These are phyloP conservation scores for Azemiops feae DNA, from an alignment of 2,113 vertebrate genomes.

Conservation along the genomic window DNA sequence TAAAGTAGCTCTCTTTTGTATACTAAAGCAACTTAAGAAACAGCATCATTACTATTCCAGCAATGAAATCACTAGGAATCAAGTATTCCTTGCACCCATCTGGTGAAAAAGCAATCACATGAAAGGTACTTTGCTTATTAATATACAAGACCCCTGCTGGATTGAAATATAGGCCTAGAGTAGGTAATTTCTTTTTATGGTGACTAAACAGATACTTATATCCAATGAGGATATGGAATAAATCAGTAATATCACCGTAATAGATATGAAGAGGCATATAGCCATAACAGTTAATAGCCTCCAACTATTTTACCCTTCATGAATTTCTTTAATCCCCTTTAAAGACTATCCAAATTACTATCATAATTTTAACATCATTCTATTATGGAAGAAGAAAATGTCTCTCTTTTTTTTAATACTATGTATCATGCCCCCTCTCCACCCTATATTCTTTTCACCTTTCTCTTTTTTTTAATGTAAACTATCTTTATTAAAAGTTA, in stretches of 20 bases:
- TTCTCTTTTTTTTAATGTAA: background rate
- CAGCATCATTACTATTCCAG: background rate
- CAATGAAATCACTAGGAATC: background rate
- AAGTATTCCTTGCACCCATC: background rate
- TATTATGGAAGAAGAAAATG: background rate
- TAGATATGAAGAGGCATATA: background rate
- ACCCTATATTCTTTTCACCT: background rate
- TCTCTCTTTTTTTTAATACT: background rate
- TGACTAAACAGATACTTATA: background rate
- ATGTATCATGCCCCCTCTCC: background rate
- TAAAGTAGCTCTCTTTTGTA: background rate
- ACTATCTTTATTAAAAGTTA: background rate
- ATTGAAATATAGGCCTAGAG: background rate
- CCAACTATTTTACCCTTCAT: background rate
- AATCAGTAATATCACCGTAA: background rate
- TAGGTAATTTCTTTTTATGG: background rate
- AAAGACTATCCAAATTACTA: background rate
- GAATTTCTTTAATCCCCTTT: background rate
- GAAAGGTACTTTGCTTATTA: background rate
- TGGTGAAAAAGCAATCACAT: background rate
- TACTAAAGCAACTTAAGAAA: background rate
- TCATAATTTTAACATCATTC: background rate
- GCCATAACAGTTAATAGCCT: background rate
- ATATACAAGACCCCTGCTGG: background rate
- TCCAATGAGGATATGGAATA: background rate